Base-by-base conservation (phyloP, 2,888 invertebrate species). In the Pterobdella sp. region DNA sequence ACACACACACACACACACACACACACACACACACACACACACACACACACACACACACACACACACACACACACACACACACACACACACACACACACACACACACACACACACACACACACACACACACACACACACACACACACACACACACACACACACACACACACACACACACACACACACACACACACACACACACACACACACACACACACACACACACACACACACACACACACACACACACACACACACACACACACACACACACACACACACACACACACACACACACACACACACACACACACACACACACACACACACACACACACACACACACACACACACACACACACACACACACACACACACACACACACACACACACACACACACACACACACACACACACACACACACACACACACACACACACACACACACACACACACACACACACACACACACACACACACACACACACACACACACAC, bases 1-100 rank as follows among this genome's bases (percentile, higher is more conserved):
- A 14, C 4, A 65, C 35, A 65, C 35, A 65, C 66, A 34, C 34
- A 65, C 31, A 35, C 32, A 34, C 66, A 65, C 66, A 66, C 34
- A 32, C 34, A 66, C 66, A 66, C 36, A 35, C 36, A 35, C 66
- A 66, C 66, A 35, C 66, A 66, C 66, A 66, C 66, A 66, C 36
- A 35, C 36, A 32, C 34, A 66, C 66, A 66, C 66, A 35, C 34
- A 66, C 66, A 66, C 66, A 66, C 60, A 56, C 60, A 56, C 60
- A 56, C 60, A 56, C 60, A 56, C 60, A 56, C 60, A 56, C 60
- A 56, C 60, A 56, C 60, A 56, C 60, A 56, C 60, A 56, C 60
- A 56, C 60, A 56, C 60, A 56, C 60, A 56, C 60, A 56, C 60
- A 56, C 60, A 56, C 60, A 56, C 60, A 56, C 60, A 56, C 60